Evolutionary conservation across 2,888 invertebrate genomes (phyloP).

Genomic region (Lacanobia oleracea): DNA sequence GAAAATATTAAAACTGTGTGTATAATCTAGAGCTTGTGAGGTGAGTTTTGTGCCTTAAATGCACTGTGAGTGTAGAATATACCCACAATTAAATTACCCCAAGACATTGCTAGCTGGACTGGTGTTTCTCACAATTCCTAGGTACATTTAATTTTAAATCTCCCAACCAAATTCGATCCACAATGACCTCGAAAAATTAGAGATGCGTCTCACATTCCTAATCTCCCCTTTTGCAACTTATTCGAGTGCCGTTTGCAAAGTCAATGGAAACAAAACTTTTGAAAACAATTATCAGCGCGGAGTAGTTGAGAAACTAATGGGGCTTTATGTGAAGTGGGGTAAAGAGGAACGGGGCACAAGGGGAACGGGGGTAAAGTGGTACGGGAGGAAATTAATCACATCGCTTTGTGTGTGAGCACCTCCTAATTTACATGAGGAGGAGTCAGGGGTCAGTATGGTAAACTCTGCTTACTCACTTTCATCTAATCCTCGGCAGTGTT

Average conservation of each 20-base stretch:
- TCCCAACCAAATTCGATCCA: background rate
- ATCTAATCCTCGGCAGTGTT: slow-evolving; percentile 1
- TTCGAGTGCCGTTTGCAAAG: slow-evolving; percentile 41
- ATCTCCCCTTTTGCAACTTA: slow-evolving; percentile 37
- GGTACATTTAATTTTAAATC: too few species aligned
- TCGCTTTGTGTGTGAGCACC: slow-evolving; percentile 58
- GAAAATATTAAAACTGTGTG: too few species aligned
- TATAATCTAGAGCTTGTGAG: too few species aligned
- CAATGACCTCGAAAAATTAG: slow-evolving; percentile 8
- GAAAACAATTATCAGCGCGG: slow-evolving; percentile 49
- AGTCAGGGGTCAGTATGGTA: slow-evolving; percentile 65
- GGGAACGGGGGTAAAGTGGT: background rate
- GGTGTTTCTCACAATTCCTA: background rate
- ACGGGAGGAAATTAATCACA: slow-evolving; percentile 56
- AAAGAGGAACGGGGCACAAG: background rate
- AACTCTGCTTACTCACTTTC: slow-evolving; percentile 40
- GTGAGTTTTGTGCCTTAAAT: too few species aligned
- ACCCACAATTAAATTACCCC: too few species aligned
- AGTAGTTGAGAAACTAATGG: slow-evolving; percentile 53
- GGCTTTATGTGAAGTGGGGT: slow-evolving; percentile 33
- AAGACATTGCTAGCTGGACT: too few species aligned
- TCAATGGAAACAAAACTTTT: slow-evolving; percentile 56
- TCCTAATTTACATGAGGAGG: slow-evolving; percentile 71
- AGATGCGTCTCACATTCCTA: slow-evolving; percentile 50
- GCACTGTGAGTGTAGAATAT: too few species aligned